Percentiles rank a stretch among this genome's conserved stretches.
These are phyloP conservation scores for Crypturellus tataupa DNA, from an alignment of 2,797 vertebrate genomes.

Conservation along the genomic window DNA sequence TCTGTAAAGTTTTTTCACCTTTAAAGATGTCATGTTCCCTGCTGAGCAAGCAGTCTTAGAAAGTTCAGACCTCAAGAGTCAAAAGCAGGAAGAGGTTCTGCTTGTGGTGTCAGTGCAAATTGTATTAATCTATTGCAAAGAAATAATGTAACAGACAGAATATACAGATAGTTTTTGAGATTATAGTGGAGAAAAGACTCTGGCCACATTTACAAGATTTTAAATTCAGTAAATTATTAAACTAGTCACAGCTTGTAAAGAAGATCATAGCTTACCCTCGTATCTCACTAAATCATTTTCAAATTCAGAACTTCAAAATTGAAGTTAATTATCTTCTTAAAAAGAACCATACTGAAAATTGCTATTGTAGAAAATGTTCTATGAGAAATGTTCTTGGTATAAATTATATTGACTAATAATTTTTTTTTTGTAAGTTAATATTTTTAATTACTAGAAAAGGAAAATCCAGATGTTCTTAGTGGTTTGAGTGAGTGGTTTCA, in stretches of 20 bases:
- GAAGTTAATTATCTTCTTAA: background rate
- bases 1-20: background rate
- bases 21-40: background rate
- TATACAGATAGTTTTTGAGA: background rate
- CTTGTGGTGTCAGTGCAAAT: background rate
- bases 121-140: background rate
- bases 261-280: background rate
- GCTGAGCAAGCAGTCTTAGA: no score
- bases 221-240: background rate
- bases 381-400: background rate
- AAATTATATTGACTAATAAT: background rate
- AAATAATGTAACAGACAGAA: accelerated
- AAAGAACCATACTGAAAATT: background rate
- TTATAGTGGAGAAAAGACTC: background rate
- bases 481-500: background rate
- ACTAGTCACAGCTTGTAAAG: background rate
- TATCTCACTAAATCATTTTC: background rate
- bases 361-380: background rate
- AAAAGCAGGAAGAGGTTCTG: background rate
- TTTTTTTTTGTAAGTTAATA: background rate
- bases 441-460: background rate
- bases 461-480: background rate
- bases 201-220: background rate
- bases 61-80: background rate
- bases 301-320: background rate